Conservation (phyloP, 2,888 invertebrate genomes). For the Drosophila siamana region DNA sequence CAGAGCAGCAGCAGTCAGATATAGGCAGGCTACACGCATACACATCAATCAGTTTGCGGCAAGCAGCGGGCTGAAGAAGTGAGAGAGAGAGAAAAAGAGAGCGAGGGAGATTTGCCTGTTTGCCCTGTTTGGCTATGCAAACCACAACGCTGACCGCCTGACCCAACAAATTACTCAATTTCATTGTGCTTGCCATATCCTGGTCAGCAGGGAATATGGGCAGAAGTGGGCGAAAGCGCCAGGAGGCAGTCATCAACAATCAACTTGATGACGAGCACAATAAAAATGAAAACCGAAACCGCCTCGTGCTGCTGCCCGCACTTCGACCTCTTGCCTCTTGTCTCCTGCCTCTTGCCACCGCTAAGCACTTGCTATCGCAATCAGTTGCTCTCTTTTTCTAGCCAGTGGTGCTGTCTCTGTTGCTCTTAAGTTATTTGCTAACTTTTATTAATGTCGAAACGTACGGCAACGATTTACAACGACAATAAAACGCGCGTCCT, state of each 20-base stretch:
- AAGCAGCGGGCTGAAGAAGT: slow-evolving; percentile 33
- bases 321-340: not conserved
- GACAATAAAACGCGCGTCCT: slow-evolving; percentile 80
- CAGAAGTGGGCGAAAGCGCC: slow-evolving; percentile 32
- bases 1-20: no score
- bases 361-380: slow-evolving; percentile 54
- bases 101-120: slow-evolving; percentile 18
- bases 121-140: slow-evolving; percentile 78
- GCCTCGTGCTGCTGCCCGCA: not conserved
- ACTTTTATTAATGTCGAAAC: slow-evolving; percentile 81
- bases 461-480: slow-evolving; percentile 81
- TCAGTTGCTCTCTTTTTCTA: slow-evolving; percentile 35
- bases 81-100: slow-evolving; percentile 17
- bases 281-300: slow-evolving; percentile 79
- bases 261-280: slow-evolving; percentile 81
- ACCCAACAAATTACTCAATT: slow-evolving; percentile 80
- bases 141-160: slow-evolving; percentile 79
- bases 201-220: slow-evolving; percentile 38
- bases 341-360: slow-evolving; percentile 1
- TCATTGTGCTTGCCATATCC: slow-evolving; percentile 70
- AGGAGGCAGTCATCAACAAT: slow-evolving; percentile 78
- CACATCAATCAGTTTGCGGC: slow-evolving; percentile 69
- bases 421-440: slow-evolving; percentile 74
- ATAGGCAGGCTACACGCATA: slow-evolving; percentile 62
- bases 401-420: slow-evolving; percentile 26